phyloP scores from a whole-genome alignment of 2,113 vertebrate genomes.

The Rostratula benghalensis region DNA sequence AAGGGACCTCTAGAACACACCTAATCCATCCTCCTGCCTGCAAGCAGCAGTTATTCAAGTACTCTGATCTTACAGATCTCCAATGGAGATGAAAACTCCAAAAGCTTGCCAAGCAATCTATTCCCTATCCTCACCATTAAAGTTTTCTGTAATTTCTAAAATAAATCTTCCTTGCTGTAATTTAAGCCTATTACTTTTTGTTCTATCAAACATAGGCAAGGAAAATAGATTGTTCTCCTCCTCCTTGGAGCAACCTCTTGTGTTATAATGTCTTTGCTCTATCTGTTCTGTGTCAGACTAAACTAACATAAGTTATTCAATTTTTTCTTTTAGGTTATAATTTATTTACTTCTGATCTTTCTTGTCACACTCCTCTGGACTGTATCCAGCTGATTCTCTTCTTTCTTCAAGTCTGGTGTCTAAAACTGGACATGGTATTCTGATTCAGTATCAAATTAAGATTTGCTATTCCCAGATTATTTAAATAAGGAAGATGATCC shows the following conservation, averaged over 20 bases:
- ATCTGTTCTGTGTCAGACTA: constrained; percentile 17
- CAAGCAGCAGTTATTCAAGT: constrained; percentile 21
- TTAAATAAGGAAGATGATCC: constrained; percentile 20
- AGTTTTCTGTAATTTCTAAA: constrained; percentile 55
- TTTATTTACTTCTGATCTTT: constrained; percentile 26
- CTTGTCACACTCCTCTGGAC: not conserved
- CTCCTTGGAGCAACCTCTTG: constrained; percentile 24
- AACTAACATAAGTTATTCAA: not conserved
- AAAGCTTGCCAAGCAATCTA: constrained; percentile 40
- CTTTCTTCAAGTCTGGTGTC: not conserved
- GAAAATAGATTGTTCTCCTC: constrained; percentile 41
- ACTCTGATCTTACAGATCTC: constrained; percentile 25
- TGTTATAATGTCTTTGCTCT: not conserved
- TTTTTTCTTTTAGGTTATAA: constrained; percentile 2
- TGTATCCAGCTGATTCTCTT: not conserved
- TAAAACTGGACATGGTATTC: constrained; percentile 5
- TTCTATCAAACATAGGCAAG: constrained; percentile 18
- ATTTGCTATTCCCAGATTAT: constrained; percentile 3
- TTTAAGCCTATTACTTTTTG: constrained; percentile 33
- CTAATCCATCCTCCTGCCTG: constrained; percentile 22
- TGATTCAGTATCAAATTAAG: constrained; percentile 17
- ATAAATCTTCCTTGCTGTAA: constrained; percentile 45
- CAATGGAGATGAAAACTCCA: constrained; percentile 32
- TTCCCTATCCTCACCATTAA: constrained; percentile 3
- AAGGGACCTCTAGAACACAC: not conserved